These are phyloP conservation scores for Erynnis tages DNA, from an alignment of 2,888 invertebrate genomes.

Conservation along the genomic window DNA sequence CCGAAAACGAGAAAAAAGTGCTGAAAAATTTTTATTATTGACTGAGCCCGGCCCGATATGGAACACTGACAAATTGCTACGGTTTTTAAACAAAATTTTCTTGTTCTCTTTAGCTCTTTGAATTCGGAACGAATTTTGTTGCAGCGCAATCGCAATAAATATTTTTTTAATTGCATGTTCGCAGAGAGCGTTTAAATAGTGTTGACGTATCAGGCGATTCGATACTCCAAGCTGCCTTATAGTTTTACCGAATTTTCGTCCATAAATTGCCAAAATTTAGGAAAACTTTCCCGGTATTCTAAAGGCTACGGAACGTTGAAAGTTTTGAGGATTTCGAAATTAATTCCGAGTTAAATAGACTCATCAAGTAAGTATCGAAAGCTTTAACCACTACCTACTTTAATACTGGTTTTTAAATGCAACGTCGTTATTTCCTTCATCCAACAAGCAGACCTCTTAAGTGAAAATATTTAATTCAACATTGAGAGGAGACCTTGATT, in stretches of 20 bases:
- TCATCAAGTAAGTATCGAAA: too few relatives aligned
- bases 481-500: conserved; percentile 13
- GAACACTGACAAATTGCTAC: conserved; percentile 74
- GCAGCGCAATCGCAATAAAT: conserved; percentile 48
- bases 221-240: conserved; percentile 33
- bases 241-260: conserved; percentile 32
- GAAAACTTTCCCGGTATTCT: background rate
- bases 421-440: background rate
- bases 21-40: conserved; percentile 68
- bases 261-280: conserved; percentile 36
- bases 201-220: conserved; percentile 53
- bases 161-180: conserved; percentile 55
- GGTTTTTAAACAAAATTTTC: conserved; percentile 60
- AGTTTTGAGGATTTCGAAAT: background rate
- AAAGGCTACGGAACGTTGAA: background rate
- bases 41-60: conserved; percentile 66
- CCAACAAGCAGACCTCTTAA: background rate
- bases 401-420: too few relatives aligned
- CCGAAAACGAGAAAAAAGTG: conserved; percentile 67
- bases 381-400: too few relatives aligned
- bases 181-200: conserved; percentile 45
- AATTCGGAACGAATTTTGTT: conserved; percentile 46
- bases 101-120: conserved; percentile 47
- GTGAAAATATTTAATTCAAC: conserved; percentile 9
- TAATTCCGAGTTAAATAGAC: background rate